Evolutionary conservation across 2,888 invertebrate genomes (phyloP).

Genomic region (Toxonevra muliebris): DNA sequence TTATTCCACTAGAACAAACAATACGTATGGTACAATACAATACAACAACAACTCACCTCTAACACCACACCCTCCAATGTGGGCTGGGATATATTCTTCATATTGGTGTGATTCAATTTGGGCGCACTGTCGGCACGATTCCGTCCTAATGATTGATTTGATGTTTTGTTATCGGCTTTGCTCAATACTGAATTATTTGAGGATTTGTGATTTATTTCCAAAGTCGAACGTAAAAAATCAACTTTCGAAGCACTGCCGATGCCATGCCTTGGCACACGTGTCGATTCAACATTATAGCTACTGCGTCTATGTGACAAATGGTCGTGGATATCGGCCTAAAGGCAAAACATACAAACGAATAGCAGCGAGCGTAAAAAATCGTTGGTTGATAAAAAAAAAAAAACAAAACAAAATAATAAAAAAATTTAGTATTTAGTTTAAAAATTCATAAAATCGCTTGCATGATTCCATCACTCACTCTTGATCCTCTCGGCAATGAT

Average conservation of each 20-base stretch:
- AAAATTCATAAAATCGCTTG: background rate
- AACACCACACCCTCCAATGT: slow-evolving; percentile 68
- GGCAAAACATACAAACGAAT: background rate
- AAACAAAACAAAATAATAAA: slow-evolving; percentile 15
- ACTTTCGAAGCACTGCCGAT: slow-evolving; percentile 68
- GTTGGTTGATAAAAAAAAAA: background rate
- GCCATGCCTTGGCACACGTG: slow-evolving; percentile 53
- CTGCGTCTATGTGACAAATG: slow-evolving; percentile 64
- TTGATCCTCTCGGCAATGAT: slow-evolving; percentile 73
- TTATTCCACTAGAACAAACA: slow-evolving; percentile 12
- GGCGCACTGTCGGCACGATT: slow-evolving; percentile 72
- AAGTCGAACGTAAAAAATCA: slow-evolving; percentile 74
- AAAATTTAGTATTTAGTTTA: background rate
- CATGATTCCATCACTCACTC: slow-evolving; percentile 64
- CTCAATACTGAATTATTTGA: slow-evolving; percentile 66
- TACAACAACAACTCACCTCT: slow-evolving; percentile 65
- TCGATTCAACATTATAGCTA: slow-evolving; percentile 65
- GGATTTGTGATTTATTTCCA: slow-evolving; percentile 73
- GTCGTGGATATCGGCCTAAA: slow-evolving; percentile 64
- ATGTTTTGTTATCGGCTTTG: slow-evolving; percentile 67
- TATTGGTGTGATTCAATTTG: slow-evolving; percentile 68
- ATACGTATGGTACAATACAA: slow-evolving; percentile 12
- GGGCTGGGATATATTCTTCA: slow-evolving; percentile 72
- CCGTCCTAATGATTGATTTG: slow-evolving; percentile 69
- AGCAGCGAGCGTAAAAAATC: background rate